A percentile compares a stretch with the other conserved stretches of the same genome.
phyloP scores from a whole-genome alignment of 2,888 invertebrate species.

The Calameuta idolon region DNA sequence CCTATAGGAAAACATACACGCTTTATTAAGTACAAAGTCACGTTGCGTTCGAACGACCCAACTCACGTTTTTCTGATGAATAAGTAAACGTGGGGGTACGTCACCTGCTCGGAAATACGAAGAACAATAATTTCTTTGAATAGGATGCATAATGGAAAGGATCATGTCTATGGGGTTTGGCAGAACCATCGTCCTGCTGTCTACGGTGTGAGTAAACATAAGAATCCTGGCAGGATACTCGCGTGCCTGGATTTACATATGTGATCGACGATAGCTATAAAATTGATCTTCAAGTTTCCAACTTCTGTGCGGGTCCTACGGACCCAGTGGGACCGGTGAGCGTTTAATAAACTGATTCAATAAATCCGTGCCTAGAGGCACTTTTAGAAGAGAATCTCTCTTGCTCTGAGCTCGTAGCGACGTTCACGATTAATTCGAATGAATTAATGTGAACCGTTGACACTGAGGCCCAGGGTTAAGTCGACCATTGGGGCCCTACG shows the following conservation, averaged over 20 bases:
- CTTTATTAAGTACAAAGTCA: neutral
- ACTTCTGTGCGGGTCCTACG: neutral
- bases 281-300: neutral
- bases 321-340: slow-evolving; percentile 39
- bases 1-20: neutral
- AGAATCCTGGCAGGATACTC: slow-evolving; percentile 14
- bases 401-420: slow-evolving; percentile 37
- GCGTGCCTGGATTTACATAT: slow-evolving; percentile 21
- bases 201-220: slow-evolving; percentile 25
- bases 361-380: slow-evolving; percentile 58
- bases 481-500: slow-evolving; percentile 20
- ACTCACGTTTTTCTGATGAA: neutral
- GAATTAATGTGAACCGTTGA: slow-evolving; percentile 64
- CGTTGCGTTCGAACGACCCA: neutral
- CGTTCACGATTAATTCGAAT: slow-evolving; percentile 61
- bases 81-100: neutral
- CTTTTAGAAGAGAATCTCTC: neutral
- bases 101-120: neutral
- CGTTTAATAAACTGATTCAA: slow-evolving; percentile 65
- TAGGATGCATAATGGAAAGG: slow-evolving; percentile 26
- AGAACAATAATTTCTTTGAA: slow-evolving; percentile 18
- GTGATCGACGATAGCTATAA: neutral
- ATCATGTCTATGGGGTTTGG: neutral
- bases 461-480: slow-evolving; percentile 49
- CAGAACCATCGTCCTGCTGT: neutral